phyloP scores from a whole-genome alignment of 2,888 invertebrate species.

The Epinotia demarniana region DNA sequence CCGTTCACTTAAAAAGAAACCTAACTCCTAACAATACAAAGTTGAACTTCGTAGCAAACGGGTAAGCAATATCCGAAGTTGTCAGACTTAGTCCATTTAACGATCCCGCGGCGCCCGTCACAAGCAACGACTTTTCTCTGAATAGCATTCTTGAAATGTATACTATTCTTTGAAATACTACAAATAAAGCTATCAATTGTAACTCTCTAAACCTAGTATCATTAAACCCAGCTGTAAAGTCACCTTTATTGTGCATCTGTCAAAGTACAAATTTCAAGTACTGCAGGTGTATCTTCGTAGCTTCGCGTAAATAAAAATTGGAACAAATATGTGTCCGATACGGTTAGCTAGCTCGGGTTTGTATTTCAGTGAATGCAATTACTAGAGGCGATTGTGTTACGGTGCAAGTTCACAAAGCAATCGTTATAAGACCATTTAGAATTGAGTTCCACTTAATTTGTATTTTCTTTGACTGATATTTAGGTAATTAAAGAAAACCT shows the following conservation, averaged over 20 bases:
- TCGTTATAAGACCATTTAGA: too few relatives aligned
- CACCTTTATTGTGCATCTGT: background rate
- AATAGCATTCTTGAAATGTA: conserved; percentile 26
- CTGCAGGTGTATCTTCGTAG: background rate
- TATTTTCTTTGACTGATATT: too few relatives aligned
- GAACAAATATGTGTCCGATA: background rate
- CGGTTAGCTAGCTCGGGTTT: background rate
- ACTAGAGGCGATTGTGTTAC: background rate
- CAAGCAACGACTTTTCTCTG: conserved; percentile 14
- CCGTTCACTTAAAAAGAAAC: background rate
- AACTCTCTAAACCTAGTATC: background rate
- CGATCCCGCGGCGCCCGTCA: conserved; percentile 15
- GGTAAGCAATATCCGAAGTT: background rate
- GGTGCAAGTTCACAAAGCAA: too few relatives aligned
- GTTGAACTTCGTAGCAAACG: background rate
- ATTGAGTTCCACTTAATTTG: too few relatives aligned
- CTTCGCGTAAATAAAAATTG: conserved; percentile 10
- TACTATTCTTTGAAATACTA: conserved; percentile 24
- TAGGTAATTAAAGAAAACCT: too few relatives aligned
- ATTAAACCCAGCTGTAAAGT: background rate
- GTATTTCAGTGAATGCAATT: background rate
- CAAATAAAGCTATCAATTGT: conserved; percentile 18
- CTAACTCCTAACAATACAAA: background rate
- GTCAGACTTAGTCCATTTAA: conserved; percentile 12
- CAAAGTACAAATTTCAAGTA: background rate